These are phyloP conservation scores for Xenops minutus DNA, from an alignment of 2,797 vertebrate genomes.

Conservation along the genomic window DNA sequence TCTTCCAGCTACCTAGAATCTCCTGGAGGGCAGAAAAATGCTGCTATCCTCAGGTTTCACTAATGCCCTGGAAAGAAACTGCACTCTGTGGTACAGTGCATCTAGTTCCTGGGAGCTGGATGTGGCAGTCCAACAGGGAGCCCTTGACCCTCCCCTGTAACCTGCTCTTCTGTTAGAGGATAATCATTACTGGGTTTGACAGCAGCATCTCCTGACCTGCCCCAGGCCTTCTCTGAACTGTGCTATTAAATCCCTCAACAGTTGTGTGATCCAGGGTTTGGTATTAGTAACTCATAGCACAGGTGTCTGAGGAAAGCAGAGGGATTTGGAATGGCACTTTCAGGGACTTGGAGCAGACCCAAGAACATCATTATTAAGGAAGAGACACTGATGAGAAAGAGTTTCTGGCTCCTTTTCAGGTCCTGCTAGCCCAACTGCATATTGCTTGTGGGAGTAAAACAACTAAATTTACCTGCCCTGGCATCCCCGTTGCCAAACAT, in stretches of 20 bases:
- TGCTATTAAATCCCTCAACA: neutral
- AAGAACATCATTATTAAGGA: neutral
- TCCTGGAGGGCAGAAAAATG: neutral
- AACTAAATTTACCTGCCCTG: neutral
- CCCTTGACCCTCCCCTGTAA: neutral
- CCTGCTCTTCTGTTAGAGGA: neutral
- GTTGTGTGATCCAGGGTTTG: rapidly evolving
- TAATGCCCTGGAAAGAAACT: neutral
- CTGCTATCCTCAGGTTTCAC: neutral
- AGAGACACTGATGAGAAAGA: rapidly evolving
- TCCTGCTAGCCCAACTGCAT: neutral
- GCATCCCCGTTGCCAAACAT: neutral
- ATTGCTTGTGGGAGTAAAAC: neutral
- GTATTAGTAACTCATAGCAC: rapidly evolving
- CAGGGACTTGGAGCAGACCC: neutral
- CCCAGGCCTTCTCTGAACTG: neutral
- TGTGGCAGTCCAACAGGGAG: neutral
- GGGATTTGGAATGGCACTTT: neutral
- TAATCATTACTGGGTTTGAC: neutral
- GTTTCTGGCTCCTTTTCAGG: neutral
- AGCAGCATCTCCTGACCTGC: neutral
- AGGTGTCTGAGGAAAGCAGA: neutral
- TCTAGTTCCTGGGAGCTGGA: neutral
- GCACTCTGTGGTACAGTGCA: rapidly evolving
- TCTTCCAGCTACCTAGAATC: neutral